Evolutionary conservation across 2,797 vertebrate species (phyloP).

Genomic region (Gephyroberyx darwinii): DNA sequence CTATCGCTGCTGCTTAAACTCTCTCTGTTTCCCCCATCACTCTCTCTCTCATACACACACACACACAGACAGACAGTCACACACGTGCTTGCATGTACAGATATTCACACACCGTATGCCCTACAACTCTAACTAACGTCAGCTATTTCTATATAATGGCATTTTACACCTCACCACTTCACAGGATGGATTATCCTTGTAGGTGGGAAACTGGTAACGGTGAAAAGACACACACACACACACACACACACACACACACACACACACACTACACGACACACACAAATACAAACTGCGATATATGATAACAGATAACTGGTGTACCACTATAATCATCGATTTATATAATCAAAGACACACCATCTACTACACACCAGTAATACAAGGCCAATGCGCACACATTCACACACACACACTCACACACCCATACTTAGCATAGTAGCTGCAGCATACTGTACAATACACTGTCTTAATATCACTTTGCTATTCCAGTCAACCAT

Average conservation of each 20-base stretch:
- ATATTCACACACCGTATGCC: conserved; percentile 14
- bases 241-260: conserved; percentile 11
- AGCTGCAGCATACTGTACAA: background rate
- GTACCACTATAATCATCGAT: conserved; percentile 34
- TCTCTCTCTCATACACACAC: conserved; percentile 17
- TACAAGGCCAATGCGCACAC: conserved; percentile 11
- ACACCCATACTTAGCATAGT: background rate
- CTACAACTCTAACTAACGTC: conserved; percentile 69
- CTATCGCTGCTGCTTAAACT: conserved; percentile 47
- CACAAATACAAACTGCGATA: conserved; percentile 23
- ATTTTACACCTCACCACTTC: conserved; percentile 79
- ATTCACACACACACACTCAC: conserved; percentile 3
- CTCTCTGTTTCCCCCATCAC: conserved; percentile 48
- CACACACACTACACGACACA: conserved; percentile 2
- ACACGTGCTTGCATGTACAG: background rate
- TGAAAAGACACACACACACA: conserved; percentile 36
- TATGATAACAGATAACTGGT: conserved; percentile 42
- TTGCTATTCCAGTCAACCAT: conserved; percentile 38
- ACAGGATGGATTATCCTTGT: conserved; percentile 79
- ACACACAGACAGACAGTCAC: too few species aligned
- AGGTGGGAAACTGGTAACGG: conserved; percentile 73
- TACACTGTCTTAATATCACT: conserved; percentile 27
- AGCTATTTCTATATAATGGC: conserved; percentile 78
- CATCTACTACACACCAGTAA: conserved; percentile 11
- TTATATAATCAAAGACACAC: background rate